Base-by-base conservation (phyloP, 2,797 vertebrate genomes). In the Toxotes lorentzi region DNA sequence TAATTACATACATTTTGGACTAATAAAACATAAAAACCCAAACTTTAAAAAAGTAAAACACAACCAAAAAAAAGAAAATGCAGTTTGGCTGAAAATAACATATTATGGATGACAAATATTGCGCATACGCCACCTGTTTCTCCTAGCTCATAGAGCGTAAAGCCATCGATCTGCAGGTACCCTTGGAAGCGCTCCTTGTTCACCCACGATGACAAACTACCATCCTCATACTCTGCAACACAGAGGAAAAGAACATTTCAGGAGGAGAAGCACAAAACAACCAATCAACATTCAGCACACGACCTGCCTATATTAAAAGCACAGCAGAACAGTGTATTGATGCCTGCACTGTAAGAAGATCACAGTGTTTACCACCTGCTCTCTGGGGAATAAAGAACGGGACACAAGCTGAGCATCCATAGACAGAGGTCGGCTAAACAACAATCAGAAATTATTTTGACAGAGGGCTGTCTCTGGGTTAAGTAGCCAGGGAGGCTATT, bases 111-210 rank as follows among this genome's bases (percentile, higher is more conserved):
- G 59, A 70, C 21, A 68, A 43, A 32, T 45, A 2, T 40, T 41
- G 40, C 43, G 30, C 47, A 67, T 57, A 79, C 59, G 62, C 88
- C 91, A 99, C 98, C 98, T 86, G 98, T 99, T 79, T 99, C 98
- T 90, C 97, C 97, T 10, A 99, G 96, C 88, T 99, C 98, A 76
- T 99, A 99, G 1, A 99, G 87, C 0, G 97, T 97, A 82, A 98
- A 99, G 45, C 97, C 98, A 75, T 99, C 98, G 64, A 99, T 94
- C 17, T 95, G 92, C 70, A 99, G 96, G 84, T 99, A 99, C 43
- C 95, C 96, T 89, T 97, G 97, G 95, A 99, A 99, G 60, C 97
- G 96, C 89, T 99, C 98, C 79, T 96, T 96, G 24, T 96, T 98
- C 88, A 99, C 96, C 98, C 98, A 99, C 10, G 96, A 94, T 1